Base-by-base conservation (phyloP, 2,888 invertebrate species). In the Gonocerus acuteangulatus region DNA sequence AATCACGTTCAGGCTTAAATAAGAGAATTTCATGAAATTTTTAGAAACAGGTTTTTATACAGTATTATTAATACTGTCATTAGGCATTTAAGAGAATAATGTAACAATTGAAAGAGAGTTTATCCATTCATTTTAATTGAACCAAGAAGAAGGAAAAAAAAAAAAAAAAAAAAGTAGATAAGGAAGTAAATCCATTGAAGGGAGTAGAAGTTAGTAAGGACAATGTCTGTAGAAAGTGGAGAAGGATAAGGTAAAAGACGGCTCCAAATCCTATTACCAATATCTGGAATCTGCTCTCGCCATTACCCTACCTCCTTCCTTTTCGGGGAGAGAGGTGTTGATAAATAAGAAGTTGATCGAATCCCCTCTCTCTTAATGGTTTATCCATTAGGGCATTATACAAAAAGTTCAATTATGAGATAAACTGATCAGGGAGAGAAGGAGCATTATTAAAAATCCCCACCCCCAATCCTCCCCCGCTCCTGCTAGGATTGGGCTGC, bases 321-420 rank as follows among this genome's bases (percentile, higher is more conserved):
- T 32, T 51, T 27, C 34, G 13, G 23, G 19, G 51, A 18, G 39
- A 39, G 45, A 56, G 57, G 48, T 49, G 61, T 57, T 56, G 63
- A 63, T 63, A 61, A 64, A 64, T 62, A 59, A 64, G 59, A 59
- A 48, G 59, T 62, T 60, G 62, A 64, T 64, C 61, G 60, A 62
- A 63, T 61, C 63, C 63, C 56, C 60, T 59, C 36, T 56, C 58
- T 54, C 64, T 62, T 64, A 64, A 64, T 64, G 64, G 64, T 62
- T 64, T 64, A 64, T 64, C 64, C 64, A 64, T 64, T 64, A 64
- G 62, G 56, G 62, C 47, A 64, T 64, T 64, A 64, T 64, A 56
- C 61, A 54, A 64, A 63, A 64, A 64, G 64, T 64, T 64, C 64
- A 64, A 64, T 64, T 64, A 64, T 64, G 59, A 59, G 64, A 64